Evolutionary conservation across 53 echinoderm and acorn worm species (phyloP).

Genomic region (Patiria pectinifera): DNA sequence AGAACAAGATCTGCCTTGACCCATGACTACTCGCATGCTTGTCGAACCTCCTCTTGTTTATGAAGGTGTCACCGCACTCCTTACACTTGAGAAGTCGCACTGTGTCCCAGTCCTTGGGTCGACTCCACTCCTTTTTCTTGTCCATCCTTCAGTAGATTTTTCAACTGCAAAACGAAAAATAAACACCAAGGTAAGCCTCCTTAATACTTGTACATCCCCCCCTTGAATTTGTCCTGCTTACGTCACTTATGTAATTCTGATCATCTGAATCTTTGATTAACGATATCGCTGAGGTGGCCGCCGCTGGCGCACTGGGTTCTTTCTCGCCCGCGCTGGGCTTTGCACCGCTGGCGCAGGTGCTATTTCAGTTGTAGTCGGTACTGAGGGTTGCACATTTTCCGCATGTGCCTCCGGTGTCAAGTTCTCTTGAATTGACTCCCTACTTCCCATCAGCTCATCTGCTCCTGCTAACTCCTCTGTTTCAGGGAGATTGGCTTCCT

Average conservation of each 20-base stretch:
- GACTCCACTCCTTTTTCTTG: background rate
- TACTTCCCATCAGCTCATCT: background rate
- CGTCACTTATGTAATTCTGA: background rate
- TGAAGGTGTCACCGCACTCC: background rate
- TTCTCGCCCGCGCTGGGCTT: background rate
- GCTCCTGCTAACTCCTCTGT: background rate
- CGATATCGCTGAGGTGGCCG: background rate
- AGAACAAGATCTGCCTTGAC: background rate
- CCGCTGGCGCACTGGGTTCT: background rate
- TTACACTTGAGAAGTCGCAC: background rate
- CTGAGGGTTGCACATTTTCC: background rate
- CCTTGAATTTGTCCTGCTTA: background rate
- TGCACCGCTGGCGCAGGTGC: background rate
- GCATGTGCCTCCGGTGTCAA: background rate
- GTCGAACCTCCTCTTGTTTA: conserved; percentile 1
- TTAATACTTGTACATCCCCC: background rate
- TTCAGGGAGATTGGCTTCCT: background rate
- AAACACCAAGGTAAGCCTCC: background rate
- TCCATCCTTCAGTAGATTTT: background rate
- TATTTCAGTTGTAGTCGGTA: background rate
- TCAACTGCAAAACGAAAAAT: background rate
- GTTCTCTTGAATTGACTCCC: background rate
- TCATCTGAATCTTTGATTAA: background rate
- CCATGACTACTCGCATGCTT: background rate
- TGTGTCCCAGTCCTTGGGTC: background rate